Evolutionary conservation across 2,888 invertebrate genomes (phyloP).

Genomic region (Dichetophora obliterata): DNA sequence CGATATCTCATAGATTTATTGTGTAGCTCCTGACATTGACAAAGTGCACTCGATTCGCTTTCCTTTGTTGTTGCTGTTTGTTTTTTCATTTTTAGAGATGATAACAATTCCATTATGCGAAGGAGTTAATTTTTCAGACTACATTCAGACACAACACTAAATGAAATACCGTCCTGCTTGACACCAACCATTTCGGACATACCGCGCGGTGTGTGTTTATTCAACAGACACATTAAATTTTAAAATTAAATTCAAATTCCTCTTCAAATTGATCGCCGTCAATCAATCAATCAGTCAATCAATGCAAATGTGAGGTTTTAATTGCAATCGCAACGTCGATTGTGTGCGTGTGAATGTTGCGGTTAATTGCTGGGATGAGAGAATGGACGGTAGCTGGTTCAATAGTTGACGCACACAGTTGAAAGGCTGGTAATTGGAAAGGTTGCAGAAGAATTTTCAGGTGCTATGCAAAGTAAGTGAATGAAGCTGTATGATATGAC

Average conservation of each 20-base stretch:
- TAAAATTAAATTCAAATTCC: slow-evolving; percentile 23
- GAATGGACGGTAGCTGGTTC: not conserved
- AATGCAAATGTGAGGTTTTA: slow-evolving; percentile 53
- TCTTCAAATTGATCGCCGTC: slow-evolving; percentile 52
- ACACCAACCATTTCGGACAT: no score
- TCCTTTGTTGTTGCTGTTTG: slow-evolving; percentile 29
- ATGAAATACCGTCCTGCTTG: not conserved
- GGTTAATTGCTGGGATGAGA: slow-evolving; percentile 19
- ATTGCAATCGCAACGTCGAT: slow-evolving; percentile 45
- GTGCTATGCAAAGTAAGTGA: no score
- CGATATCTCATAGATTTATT: slow-evolving; percentile 66
- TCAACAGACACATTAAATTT: not conserved
- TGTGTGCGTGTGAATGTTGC: slow-evolving; percentile 8
- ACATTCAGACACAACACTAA: not conserved
- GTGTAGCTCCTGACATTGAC: slow-evolving; percentile 65
- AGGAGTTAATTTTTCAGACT: slow-evolving; percentile 54
- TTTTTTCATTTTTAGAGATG: slow-evolving; percentile 46
- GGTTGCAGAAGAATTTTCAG: not conserved
- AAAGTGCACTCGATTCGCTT: slow-evolving; percentile 61
- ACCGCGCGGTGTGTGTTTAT: not conserved
- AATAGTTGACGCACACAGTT: not conserved
- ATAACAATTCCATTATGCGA: slow-evolving; percentile 66
- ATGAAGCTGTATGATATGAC: no score
- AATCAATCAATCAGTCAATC: slow-evolving; percentile 56
- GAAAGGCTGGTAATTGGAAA: slow-evolving; percentile 25